Base-by-base conservation (phyloP, 2,797 vertebrate genomes). In the Trematocara caparti region DNA sequence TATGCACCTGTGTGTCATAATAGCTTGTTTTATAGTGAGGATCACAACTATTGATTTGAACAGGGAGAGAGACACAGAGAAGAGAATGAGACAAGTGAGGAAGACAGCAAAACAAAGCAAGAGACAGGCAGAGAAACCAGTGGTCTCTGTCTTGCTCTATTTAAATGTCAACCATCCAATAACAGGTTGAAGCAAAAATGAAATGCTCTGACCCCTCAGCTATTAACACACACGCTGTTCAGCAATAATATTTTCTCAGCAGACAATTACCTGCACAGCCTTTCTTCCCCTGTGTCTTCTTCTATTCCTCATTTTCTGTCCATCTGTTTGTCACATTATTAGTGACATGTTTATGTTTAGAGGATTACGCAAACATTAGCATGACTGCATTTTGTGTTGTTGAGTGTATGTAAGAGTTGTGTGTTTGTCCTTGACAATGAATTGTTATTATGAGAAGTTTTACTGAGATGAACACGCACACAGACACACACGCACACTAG, bases 151-250 rank as follows among this genome's bases (percentile, higher is more conserved):
- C 77, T 86, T 83, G 2, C 84, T 49, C 90, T 84, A 92, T 93
- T 96, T 93, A 94, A 94, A 93, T 90, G 94, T 90, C 93, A 95
- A 91, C 83, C 62, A 84, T 83, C 76, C 89, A 92, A 85, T 92
- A 93, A 94, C 90, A 91, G 73, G 86, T 83, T 92, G 92, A 87
- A 92, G 89, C 53, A 91, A 0, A 2, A 84, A 94, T 91, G 77
- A 4, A 86, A 93, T 90, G 87, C 78, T 90, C 81, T 85, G 94
- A 93, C 94, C 94, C 90, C 72, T 93, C 90, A 73, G 78, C 87
- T 80, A 81, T 89, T 83, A 86, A 87, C 74, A 84, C 76, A 51
- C 71, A 74, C 14, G 14, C 50, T 62, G 34, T 59, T 79, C 50
- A 82, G 81, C 73, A 77, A 75, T 89, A 79, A 83, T 86, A 90